Evolutionary conservation across 2,888 invertebrate genomes (phyloP).

Genomic region (Isoperla grammatica): DNA sequence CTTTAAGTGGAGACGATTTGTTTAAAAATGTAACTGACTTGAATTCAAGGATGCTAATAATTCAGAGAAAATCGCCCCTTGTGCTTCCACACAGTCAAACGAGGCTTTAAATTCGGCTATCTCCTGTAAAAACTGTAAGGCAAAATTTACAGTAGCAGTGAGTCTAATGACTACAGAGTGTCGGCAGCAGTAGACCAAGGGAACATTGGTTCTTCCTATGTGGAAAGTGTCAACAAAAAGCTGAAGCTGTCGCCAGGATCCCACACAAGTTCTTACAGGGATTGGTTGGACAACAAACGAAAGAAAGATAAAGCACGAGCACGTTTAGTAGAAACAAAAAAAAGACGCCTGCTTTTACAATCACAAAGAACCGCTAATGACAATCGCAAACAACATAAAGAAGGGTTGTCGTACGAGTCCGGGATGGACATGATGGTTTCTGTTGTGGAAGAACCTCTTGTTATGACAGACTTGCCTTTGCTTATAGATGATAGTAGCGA

Average conservation of each 20-base stretch:
- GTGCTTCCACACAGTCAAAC: no score
- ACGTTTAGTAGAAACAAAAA: neutral
- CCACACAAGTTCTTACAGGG: neutral
- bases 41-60: no score
- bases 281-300: neutral
- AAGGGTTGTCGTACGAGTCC: neutral
- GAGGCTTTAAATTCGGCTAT: no score
- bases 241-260: neutral
- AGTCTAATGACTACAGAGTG: constrained; percentile 4
- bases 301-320: neutral
- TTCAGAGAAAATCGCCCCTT: no score
- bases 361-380: neutral
- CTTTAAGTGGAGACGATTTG: no score
- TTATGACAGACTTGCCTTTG: neutral
- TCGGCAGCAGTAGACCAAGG: constrained; percentile 1
- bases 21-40: no score
- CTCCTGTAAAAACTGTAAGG: no score
- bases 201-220: neutral
- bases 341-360: neutral
- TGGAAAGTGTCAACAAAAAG: neutral
- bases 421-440: neutral
- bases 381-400: no score
- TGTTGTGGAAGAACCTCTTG: neutral
- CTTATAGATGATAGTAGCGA: neutral
- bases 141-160: neutral